These are phyloP conservation scores for Nymphalis c-album DNA, from an alignment of 2,888 invertebrate genomes.

Conservation along the genomic window DNA sequence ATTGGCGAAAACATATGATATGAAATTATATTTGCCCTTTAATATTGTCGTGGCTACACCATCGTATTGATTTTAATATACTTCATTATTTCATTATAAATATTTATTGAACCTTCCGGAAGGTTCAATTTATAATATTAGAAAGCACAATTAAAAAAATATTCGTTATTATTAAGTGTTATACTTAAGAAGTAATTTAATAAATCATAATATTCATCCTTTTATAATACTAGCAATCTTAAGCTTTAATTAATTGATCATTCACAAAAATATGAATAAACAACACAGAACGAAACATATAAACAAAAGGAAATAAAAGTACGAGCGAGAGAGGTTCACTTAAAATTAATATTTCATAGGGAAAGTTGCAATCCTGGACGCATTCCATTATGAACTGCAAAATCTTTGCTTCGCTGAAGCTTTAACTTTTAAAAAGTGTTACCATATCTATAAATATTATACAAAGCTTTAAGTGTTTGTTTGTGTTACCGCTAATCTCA, in stretches of 20 bases:
- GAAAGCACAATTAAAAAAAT: no score
- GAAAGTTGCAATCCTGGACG: conserved; percentile 29
- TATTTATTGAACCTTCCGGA: no score
- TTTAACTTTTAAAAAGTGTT: conserved; percentile 11
- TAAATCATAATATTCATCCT: no score
- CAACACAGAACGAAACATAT: conserved; percentile 19
- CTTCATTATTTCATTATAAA: no score
- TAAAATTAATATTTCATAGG: conserved; percentile 36
- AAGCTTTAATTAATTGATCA: background rate
- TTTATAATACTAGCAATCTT: background rate
- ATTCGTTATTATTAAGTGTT: no score
- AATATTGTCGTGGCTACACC: no score
- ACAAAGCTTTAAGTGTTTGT: background rate
- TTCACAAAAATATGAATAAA: conserved; percentile 8
- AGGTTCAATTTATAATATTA: no score
- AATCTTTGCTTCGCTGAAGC: conserved; percentile 14
- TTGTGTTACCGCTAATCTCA: background rate
- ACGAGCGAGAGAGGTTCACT: conserved; percentile 24
- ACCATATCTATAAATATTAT: conserved; percentile 8
- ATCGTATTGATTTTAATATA: no score
- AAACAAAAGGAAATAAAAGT: conserved; percentile 29
- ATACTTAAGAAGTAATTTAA: no score
- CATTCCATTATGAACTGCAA: conserved; percentile 27
- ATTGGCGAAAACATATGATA: no score
- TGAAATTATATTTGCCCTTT: no score